phyloP scores from a whole-genome alignment of 2,888 invertebrate genomes.

The Pseudococcus longispinus region DNA sequence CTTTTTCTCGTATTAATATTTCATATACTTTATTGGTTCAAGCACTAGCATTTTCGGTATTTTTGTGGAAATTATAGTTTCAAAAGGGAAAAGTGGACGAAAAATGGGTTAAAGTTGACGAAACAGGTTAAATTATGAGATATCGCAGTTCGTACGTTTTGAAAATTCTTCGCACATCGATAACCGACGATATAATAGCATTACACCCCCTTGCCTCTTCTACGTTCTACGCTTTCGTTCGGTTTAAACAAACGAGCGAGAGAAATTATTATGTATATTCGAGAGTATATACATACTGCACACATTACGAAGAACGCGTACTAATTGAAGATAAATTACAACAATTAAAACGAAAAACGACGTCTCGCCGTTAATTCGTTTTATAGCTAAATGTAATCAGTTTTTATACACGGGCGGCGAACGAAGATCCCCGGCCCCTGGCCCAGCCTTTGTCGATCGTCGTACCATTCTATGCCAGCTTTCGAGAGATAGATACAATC shows the following conservation, averaged over 20 bases:
- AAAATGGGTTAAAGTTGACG: no score
- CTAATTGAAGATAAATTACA: constrained; percentile 15
- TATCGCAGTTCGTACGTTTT: no score
- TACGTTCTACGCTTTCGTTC: neutral
- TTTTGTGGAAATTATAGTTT: no score
- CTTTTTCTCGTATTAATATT: no score
- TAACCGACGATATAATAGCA: neutral
- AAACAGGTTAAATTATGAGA: no score
- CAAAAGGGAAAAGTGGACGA: no score
- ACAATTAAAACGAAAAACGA: constrained; percentile 21
- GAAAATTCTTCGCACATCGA: neutral
- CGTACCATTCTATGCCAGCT: neutral
- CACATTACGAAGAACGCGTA: neutral
- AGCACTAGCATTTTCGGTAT: no score
- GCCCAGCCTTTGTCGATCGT: no score
- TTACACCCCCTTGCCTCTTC: neutral
- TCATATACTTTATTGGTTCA: no score
- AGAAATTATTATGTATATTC: neutral
- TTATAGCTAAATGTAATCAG: constrained; percentile 15
- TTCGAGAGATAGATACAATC: neutral
- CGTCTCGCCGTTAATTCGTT: constrained; percentile 17
- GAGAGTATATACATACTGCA: neutral
- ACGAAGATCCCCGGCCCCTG: neutral
- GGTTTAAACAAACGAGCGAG: neutral
- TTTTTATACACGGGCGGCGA: neutral